Base-by-base conservation (phyloP, 2,888 invertebrate species). In the Apantesis nais region DNA sequence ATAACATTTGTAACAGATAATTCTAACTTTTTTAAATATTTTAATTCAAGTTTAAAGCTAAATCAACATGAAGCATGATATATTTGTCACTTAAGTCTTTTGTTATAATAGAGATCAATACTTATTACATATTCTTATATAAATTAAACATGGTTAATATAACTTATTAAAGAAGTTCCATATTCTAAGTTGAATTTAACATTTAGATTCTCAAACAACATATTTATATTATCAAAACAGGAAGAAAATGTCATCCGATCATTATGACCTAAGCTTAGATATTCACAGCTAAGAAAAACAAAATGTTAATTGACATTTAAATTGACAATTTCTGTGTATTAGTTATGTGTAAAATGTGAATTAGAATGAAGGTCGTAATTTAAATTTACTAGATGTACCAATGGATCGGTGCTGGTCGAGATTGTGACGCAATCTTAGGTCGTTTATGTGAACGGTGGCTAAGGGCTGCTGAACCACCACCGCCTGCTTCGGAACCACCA, bases 331-430 rank as follows among this genome's bases (percentile, higher is more conserved):
- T n/a, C n/a, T n/a, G n/a, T n/a, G n/a, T n/a, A n/a, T n/a, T n/a
- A n/a, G n/a, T n/a, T n/a, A n/a, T n/a, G 9, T 44, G 44, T 44
- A 44, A 37, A 25, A 39, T n/a, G n/a, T n/a, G 25, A 25, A 39
- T 60, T 31, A 34, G 5, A 67, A 67, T 41, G 11, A 67, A 22
- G 12, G 5, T 55, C 12, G 5, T 37, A 55, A 39, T 68, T 65
- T 65, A 12, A 16, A n/a, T 66, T 70, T 31, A 63, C 7, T 86
- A 96, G 87, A 95, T 96, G 84, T 98, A 98, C 90, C 97, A 98
- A 85, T 99, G 99, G 99, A 99, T 99, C 74, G 99, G 99, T 2
- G 98, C 98, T 11, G 99, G 99, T 0, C 95, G 99, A 9, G 99
- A 99, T 89, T 97, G 98, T 4, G 99, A 99, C 89, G 96, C 96